Conservation (phyloP, 2,888 invertebrate genomes). For the Mimas tiliae region DNA sequence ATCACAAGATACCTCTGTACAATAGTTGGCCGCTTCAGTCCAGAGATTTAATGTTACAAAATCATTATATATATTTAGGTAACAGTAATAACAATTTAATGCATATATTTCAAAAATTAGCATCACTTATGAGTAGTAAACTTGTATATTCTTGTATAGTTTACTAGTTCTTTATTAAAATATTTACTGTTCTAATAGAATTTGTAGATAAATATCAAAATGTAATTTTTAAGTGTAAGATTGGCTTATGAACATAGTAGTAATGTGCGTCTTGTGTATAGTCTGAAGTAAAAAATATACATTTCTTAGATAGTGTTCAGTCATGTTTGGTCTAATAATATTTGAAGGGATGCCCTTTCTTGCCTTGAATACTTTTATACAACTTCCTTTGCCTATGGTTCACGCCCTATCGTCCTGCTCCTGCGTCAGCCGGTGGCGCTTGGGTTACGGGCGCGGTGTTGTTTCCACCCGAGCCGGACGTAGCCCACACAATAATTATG, state of each 20-base stretch:
- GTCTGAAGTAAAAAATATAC: slow-evolving; percentile 49
- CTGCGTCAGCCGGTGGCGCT: slow-evolving; percentile 46
- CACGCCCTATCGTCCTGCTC: slow-evolving; percentile 59
- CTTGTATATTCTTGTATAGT: slow-evolving; percentile 27
- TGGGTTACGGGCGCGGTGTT: slow-evolving; percentile 45
- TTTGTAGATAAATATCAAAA: slow-evolving; percentile 46
- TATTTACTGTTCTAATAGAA: slow-evolving; percentile 30
- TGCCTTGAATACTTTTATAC: slow-evolving; percentile 42
- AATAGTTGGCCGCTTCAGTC: slow-evolving; percentile 54
- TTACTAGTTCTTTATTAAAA: slow-evolving; percentile 18
- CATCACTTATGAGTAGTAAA: slow-evolving; percentile 13
- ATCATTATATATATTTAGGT: slow-evolving; percentile 41
- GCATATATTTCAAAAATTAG: slow-evolving; percentile 19
- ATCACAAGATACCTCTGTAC: slow-evolving; percentile 56
- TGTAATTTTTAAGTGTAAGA: slow-evolving; percentile 18
- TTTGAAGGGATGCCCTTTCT: slow-evolving; percentile 42
- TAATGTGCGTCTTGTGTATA: slow-evolving; percentile 44
- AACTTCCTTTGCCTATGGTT: slow-evolving; percentile 24
- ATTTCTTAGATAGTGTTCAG: slow-evolving; percentile 48
- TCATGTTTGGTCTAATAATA: slow-evolving; percentile 48
- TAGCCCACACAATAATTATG: slow-evolving; percentile 90
- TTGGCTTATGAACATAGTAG: slow-evolving; percentile 32
- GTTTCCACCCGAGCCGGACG: slow-evolving; percentile 57
- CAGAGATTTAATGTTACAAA: slow-evolving; percentile 43
- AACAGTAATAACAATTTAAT: slow-evolving; percentile 24